Evolutionary conservation across 2,888 invertebrate genomes (phyloP).

Genomic region (Lutraria lutraria): DNA sequence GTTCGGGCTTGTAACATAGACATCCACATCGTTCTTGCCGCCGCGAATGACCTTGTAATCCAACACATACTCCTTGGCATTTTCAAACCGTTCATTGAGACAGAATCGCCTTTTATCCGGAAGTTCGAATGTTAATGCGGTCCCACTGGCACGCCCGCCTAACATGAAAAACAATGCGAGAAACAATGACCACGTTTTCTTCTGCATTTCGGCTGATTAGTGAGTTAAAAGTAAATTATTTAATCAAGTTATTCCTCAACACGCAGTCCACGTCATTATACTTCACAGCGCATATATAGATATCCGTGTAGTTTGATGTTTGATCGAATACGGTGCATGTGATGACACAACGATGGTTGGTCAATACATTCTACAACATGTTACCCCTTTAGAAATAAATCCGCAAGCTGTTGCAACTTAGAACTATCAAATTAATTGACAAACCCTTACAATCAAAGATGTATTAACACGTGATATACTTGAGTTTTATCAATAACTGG

Average conservation of each 20-base stretch:
- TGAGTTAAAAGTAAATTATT: neutral
- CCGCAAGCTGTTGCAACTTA: neutral
- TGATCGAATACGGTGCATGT: neutral
- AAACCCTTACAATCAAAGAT: neutral
- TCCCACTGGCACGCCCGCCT: constrained; percentile 58
- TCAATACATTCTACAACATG: neutral
- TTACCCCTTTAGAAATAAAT: neutral
- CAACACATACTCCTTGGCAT: constrained; percentile 76
- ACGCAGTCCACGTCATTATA: neutral
- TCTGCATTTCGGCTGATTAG: neutral
- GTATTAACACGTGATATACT: neutral
- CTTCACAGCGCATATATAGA: neutral
- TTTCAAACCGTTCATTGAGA: constrained; percentile 81
- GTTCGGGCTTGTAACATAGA: constrained; percentile 81
- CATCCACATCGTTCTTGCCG: constrained; percentile 84
- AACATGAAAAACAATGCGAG: constrained; percentile 33
- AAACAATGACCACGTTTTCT: neutral
- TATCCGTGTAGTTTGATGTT: neutral
- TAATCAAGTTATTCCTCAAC: neutral
- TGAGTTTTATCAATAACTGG: neutral
- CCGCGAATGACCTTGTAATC: constrained; percentile 83
- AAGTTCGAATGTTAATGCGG: constrained; percentile 81
- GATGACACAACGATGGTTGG: neutral
- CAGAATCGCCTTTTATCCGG: constrained; percentile 81
- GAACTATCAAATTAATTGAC: neutral